Percentiles rank a stretch among this genome's conserved stretches.
phyloP scores from a whole-genome alignment of 2,797 vertebrate species.

The Xyrichtys novacula region DNA sequence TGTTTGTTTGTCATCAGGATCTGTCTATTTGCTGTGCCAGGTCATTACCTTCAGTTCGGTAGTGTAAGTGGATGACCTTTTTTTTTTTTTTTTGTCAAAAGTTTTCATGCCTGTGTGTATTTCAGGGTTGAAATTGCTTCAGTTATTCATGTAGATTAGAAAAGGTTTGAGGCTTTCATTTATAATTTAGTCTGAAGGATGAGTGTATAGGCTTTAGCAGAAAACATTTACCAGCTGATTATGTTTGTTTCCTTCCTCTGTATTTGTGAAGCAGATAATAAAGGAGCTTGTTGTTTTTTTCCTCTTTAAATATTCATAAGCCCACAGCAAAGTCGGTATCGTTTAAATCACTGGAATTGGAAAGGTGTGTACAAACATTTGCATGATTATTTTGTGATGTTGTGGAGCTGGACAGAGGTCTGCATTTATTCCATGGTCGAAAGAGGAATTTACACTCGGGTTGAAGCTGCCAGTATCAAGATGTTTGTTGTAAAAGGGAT shows the following conservation, averaged over 20 bases:
- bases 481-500: slow-evolving; percentile 1
- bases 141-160: slow-evolving; percentile 26
- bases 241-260: slow-evolving; percentile 20
- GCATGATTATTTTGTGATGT: slow-evolving; percentile 25
- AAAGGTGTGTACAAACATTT: slow-evolving; percentile 40
- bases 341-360: slow-evolving; percentile 31
- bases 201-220: slow-evolving; percentile 22
- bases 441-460: neutral
- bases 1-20: slow-evolving; percentile 73
- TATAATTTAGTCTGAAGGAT: slow-evolving; percentile 14
- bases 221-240: slow-evolving; percentile 30
- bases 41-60: slow-evolving; percentile 60
- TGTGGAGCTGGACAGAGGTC: slow-evolving; percentile 3
- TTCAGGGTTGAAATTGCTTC: slow-evolving; percentile 14
- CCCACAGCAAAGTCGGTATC: slow-evolving; percentile 26
- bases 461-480: slow-evolving; percentile 3
- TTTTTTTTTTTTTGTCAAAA: slow-evolving; percentile 27
- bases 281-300: slow-evolving; percentile 21
- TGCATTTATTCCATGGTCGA: neutral
- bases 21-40: slow-evolving; percentile 60
- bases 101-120: slow-evolving; percentile 20
- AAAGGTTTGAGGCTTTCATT: slow-evolving; percentile 16
- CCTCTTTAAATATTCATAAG: slow-evolving; percentile 48
- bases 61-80: slow-evolving; percentile 52
- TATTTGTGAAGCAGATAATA: slow-evolving; percentile 32